Evolutionary conservation across 2,797 vertebrate genomes (phyloP), one percentile per base, ranked within the genome.

Genomic region (Hapalemur alaotrensis): DNA sequence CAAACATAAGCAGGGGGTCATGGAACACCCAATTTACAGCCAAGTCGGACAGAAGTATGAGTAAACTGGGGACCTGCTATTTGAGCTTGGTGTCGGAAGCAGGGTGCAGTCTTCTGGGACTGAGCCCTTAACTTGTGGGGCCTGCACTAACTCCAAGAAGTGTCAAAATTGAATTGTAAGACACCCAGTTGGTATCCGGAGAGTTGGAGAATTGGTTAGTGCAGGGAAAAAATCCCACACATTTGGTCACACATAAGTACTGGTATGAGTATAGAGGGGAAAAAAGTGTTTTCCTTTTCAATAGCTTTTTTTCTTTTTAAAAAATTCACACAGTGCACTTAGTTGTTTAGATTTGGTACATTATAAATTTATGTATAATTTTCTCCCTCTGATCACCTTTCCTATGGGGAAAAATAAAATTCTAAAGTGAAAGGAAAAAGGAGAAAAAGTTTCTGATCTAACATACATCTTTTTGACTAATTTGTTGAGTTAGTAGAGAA

Each of bases 381-480:
- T 88, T 83, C 88, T 65, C 48, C 41, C 87, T 95, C 61, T 69
- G 20, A 82, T 43, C 22, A 94, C 52, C 7, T 78, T 89, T 95
- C 70, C 52, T 95, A 2, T 63, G 13, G 32, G 7, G 41, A 61
- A 88, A 65, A 89, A 94, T 61, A 94, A 94, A 95, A 92, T 90
- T 90, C 61, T 86, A 75, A 92, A 79, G 59, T 84, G 15, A 89
- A 87, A 95, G 23, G 22, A 12, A 76, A 95, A 89, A 80, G 14
- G 2, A 43, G 43, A 67, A 70, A n/a, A 67, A 63, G 46, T 28
- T 78, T 80, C 38, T 89, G 5, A 80, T 85, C 32, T 52, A 96
- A 91, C 41, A 61, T 48, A 93, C 0, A 22, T 17, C 82, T 75
- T 59, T 94, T 70, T 48, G 38, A 73, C 43, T 86, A 80, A 91